Evolutionary conservation across 2,113 vertebrate genomes (phyloP), one percentile per base, ranked within the genome.

Genomic region (Formicarius rufipectus): DNA sequence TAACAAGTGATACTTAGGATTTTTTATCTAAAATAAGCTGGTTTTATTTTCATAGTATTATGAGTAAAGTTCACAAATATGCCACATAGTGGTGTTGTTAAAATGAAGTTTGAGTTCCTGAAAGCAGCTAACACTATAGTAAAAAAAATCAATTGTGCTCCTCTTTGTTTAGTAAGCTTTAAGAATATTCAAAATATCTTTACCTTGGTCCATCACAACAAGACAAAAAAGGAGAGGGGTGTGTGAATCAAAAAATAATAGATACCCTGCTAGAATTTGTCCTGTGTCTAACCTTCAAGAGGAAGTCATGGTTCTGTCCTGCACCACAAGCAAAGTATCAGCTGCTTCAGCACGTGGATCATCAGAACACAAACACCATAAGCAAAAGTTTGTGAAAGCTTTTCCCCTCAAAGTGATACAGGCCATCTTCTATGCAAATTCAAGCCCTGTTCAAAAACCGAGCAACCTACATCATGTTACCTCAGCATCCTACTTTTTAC

Each of bases 1-100:
- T 69, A 33, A 63, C 1, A 1, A 10, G 10, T 6, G 1, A 59
- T 59, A 59, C 58, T 37, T 37, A 10, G 14, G 14, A 7, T 58
- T 58, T 49, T 59, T 17, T 37, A 37, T 37, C 58, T 59, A 59
- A 25, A 59, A 59, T 35, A 24, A 59, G n/a, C 14, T 19, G 5
- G 22, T 8, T 24, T 59, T 35, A 59, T 40, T 37, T 53, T 84
- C 68, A 68, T 14, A 33, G 9, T 30, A 20, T 12, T 55, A 42
- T 1, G 7, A 78, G 35, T 40, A 62, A 50, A 74, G 12, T 7
- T 72, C 44, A 73, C 5, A 53, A 37, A 25, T 25, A 10, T 4
- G 3, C 22, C 22, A n/a, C 4, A 20, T 16, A 37, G 2, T 7
- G 0, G 18, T 30, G n/a, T 42, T 53, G 22, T 20, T 62, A 69